A percentile compares a stretch with the other conserved stretches of the same genome.
Evolutionary conservation across 1,140 invertebrate species (phyloP).

Genomic region (Pseudachorutes palmiensis): DNA sequence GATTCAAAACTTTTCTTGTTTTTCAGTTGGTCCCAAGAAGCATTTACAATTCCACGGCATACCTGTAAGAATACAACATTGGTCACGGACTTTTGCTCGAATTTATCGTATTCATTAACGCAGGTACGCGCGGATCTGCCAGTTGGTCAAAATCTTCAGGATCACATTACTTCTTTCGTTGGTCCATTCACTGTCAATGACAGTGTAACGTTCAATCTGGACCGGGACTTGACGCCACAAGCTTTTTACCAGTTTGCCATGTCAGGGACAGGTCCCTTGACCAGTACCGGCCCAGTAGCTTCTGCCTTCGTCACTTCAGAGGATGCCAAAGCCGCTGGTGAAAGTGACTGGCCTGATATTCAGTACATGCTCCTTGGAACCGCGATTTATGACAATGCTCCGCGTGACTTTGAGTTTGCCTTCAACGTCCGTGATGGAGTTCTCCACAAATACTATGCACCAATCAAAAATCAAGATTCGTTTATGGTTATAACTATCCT

Average conservation of each 20-base stretch:
- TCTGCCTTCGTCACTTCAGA: slow-evolving; percentile 16
- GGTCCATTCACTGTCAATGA: slow-evolving; percentile 29
- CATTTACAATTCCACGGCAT: too few species aligned
- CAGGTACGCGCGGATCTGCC: slow-evolving; percentile 15
- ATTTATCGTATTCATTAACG: slow-evolving; percentile 12
- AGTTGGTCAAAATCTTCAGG: slow-evolving; percentile 28
- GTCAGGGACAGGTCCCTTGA: slow-evolving; percentile 16
- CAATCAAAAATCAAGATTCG: slow-evolving; percentile 23
- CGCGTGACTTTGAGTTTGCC: slow-evolving; percentile 23
- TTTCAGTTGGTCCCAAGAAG: too few species aligned
- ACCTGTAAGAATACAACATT: too few species aligned
- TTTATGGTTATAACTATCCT: slow-evolving; percentile 59
- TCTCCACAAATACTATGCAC: slow-evolving; percentile 26
- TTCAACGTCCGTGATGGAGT: slow-evolving; percentile 27
- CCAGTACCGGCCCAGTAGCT: slow-evolving; percentile 20
- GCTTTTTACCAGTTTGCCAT: slow-evolving; percentile 9
- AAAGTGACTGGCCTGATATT: slow-evolving; percentile 28
- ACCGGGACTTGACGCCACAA: slow-evolving; percentile 15
- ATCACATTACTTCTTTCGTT: slow-evolving; percentile 22
- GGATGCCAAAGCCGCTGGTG: slow-evolving; percentile 17
- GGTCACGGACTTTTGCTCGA: too few species aligned
- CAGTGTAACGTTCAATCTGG: slow-evolving; percentile 10
- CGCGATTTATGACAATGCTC: slow-evolving; percentile 28
- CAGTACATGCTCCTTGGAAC: slow-evolving; percentile 25
- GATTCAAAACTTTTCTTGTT: too few species aligned